A percentile compares a stretch with the other conserved stretches of the same genome.
Evolutionary conservation across 2,113 vertebrate species (phyloP).

Genomic region (Chroicocephalus ridibundus): DNA sequence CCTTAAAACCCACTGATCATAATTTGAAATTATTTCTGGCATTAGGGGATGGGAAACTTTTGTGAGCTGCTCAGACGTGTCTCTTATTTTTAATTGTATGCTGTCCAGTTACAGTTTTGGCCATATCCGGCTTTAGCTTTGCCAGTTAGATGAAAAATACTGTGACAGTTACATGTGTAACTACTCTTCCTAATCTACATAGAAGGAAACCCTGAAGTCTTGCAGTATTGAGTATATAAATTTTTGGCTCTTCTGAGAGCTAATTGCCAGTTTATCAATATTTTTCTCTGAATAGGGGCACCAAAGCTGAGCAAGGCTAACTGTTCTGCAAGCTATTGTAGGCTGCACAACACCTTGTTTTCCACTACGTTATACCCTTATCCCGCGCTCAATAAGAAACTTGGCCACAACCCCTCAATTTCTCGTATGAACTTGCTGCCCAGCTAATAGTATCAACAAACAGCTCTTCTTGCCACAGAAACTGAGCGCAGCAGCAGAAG

Average conservation of each 20-base stretch:
- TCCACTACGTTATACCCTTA: accelerated
- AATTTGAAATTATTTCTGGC: background rate
- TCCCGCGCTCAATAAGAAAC: background rate
- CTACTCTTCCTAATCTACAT: background rate
- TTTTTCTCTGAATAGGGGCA: background rate
- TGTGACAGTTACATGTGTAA: background rate
- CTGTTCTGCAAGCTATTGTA: background rate
- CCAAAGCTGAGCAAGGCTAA: background rate
- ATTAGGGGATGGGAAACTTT: background rate
- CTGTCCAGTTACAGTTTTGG: background rate
- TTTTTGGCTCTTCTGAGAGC: background rate
- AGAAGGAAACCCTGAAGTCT: background rate
- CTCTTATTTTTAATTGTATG: background rate
- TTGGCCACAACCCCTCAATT: background rate
- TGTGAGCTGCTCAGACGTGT: background rate
- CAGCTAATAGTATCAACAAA: accelerated
- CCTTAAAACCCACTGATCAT: background rate
- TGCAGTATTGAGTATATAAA: background rate
- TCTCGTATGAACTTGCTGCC: background rate
- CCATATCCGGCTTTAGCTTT: background rate
- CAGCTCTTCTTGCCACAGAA: background rate
- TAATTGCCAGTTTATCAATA: background rate
- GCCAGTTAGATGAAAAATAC: background rate
- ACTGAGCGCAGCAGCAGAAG: background rate
- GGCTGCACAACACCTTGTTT: background rate